Evolutionary conservation across 2,113 vertebrate genomes (phyloP), one percentile per base, ranked within the genome.

Genomic region (Sminthopsis crassicaudata): DNA sequence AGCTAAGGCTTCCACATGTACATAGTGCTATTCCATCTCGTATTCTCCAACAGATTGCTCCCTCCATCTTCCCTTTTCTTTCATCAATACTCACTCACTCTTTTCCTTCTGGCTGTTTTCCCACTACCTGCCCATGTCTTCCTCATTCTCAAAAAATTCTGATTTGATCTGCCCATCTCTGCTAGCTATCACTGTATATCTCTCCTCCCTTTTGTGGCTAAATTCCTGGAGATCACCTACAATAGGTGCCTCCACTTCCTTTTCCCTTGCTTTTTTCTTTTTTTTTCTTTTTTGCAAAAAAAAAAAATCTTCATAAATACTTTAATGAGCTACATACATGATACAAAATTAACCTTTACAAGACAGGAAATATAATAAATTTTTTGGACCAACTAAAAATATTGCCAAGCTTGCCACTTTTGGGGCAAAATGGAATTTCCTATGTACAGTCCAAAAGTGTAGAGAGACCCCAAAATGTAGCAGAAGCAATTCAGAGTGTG

Each of bases 401-500:
- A 94, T 46, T 95, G 46, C 27, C 90, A 76, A 30, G 25, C 55
- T 97, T 55, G 67, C 90, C 95, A 97, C 95, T 96, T 25, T 8
- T 6, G 24, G 24, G 24, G 23, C 23, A 55, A 55, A 76, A n/a
- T 76, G 67, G 36, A 48, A 97, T 53, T 97, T 53, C 94, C 97
- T 91, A 98, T 96, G 92, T 96, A 96, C 97, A 98, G 95, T 88
- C 97, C 92, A 90, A 96, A 97, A 96, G 96, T 94, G 98, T 36
- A 95, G 98, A 97, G 90, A 99, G 98, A 98, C 99, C 98, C 99
- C 99, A 99, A 98, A 99, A 99, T 92, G 98, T 98, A 99, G 98
- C 99, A 99, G 99, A 99, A 99, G 99, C 99, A 98, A 98, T 99
- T 99, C 98, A 98, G 98, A 98, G 98, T 96, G 95, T 91, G 96